These are phyloP conservation scores for Magallana angulata DNA, from an alignment of 1,140 invertebrate genomes.

Conservation along the genomic window DNA sequence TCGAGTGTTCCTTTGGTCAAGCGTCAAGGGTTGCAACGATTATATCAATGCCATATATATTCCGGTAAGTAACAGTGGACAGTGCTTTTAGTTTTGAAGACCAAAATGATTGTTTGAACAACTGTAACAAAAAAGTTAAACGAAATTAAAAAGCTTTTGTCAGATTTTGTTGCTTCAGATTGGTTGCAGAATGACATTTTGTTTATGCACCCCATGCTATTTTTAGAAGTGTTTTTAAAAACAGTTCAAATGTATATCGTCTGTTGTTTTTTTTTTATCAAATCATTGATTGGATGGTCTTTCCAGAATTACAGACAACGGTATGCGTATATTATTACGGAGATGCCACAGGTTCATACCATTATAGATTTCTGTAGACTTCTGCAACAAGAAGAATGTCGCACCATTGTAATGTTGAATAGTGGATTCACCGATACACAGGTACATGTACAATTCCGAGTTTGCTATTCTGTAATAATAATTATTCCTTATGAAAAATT, in stretches of 20 bases:
- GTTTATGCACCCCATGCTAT: no score
- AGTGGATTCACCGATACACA: neutral
- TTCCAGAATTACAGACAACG: constrained; percentile 47
- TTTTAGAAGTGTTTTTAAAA: no score
- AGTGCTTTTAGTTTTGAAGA: no score
- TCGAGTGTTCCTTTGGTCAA: constrained; percentile 57
- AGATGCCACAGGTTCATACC: constrained; percentile 50
- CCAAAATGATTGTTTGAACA: no score
- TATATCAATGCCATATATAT: constrained; percentile 66
- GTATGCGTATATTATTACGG: constrained; percentile 50
- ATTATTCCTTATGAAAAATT: no score
- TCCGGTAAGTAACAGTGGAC: constrained; percentile 52
- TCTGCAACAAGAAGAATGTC: constrained; percentile 52
- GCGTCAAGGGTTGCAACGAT: constrained; percentile 57
- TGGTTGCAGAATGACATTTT: no score
- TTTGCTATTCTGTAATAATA: no score
- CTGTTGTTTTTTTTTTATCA: no score
- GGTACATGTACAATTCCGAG: neutral
- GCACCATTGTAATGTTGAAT: constrained; percentile 44
- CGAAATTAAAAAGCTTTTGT: no score
- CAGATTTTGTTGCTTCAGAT: no score
- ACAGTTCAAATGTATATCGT: no score
- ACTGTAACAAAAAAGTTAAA: no score
- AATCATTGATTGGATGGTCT: neutral
- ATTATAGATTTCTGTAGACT: constrained; percentile 54